Conservation (phyloP, 2,797 vertebrate species). For the Thunnus albacares region DNA sequence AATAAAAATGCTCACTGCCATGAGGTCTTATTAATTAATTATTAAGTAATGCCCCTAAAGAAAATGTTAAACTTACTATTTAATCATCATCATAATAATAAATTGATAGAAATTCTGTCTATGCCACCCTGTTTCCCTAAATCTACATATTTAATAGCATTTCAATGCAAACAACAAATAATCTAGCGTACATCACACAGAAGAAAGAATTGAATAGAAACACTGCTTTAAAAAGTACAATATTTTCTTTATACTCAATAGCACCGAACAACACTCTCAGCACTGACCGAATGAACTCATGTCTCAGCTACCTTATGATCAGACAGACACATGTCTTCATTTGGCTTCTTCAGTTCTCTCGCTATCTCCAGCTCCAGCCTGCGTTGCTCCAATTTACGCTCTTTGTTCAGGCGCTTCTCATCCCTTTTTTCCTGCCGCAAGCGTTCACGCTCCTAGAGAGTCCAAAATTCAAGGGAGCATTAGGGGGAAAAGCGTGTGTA, state of each 20-base stretch:
- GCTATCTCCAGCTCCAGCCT: conserved; percentile 97
- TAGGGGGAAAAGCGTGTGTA: conserved; percentile 60
- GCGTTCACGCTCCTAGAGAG: conserved; percentile 94
- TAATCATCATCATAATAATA: background rate
- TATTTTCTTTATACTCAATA: conserved; percentile 6
- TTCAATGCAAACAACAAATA: background rate
- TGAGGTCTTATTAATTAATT: conserved; percentile 18
- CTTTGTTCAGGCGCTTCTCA: conserved; percentile 98
- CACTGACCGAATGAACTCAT: background rate
- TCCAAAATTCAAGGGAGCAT: conserved; percentile 73
- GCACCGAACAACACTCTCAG: background rate
- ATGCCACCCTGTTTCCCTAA: background rate
- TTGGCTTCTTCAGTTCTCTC: conserved; percentile 97
- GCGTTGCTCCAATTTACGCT: conserved; percentile 96
- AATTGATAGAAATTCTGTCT: background rate
- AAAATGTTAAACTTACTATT: conserved; percentile 22
- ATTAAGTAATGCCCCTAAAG: conserved; percentile 19
- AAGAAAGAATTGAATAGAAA: background rate
- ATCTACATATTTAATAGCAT: conserved; percentile 1
- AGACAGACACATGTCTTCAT: conserved; percentile 99
- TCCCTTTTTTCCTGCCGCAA: conserved; percentile 98
- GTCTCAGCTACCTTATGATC: conserved; percentile 94
- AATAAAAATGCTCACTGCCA: conserved; percentile 40
- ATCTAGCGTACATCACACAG: background rate
- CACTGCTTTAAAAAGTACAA: background rate